Base-by-base conservation (phyloP, 2,888 invertebrate genomes). In the Crioceris asparagi region DNA sequence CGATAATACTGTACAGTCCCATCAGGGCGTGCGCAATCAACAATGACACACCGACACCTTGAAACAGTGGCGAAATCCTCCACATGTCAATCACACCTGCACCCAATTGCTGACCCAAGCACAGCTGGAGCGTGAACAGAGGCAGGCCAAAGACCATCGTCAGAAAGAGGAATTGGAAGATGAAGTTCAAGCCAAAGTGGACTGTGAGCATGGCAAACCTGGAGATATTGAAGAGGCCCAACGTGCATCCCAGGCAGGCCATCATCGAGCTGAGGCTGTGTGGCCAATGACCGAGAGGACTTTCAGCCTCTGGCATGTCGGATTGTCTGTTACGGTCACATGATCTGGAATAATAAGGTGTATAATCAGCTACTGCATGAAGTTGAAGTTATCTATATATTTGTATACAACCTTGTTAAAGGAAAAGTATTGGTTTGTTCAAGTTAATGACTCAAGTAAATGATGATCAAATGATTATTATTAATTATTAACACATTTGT, bases 41-140 rank as follows among this genome's bases (percentile, higher is more conserved):
- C 47, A 91, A 64, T 0, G 88, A 79, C 35, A 90, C 79, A 12
- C 91, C 91, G 14, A 91, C 83, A 3, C 92, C 91, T 68, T 85
- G 83, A 60, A 91, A 90, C 50, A 91, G 77, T 0, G 92, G 92
- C 36, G 90, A 90, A 54, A 91, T 88, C 54, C 76, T 77, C 91
- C 91, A 92, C 90, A 91, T 90, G 52, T 88, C 87, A 41, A 91
- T 76, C 2, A 87, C 83, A 0, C 91, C 91, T 0, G 86, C 77
- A 31, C 80, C 78, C 40, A 91, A 67, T 51, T 86, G 81, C 61
- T 88, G 85, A 2, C 92, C 91, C 50, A 91, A 68, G 50, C 85
- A 83, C 62, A 87, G 73, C 62, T 88, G 85, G 33, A 91, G 70
- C 38, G 87, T 85, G 53, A 90, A 76, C 47, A 91, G 62, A 4